phyloP scores from a whole-genome alignment of 2,888 invertebrate species.

The Pelosia muscerda region DNA sequence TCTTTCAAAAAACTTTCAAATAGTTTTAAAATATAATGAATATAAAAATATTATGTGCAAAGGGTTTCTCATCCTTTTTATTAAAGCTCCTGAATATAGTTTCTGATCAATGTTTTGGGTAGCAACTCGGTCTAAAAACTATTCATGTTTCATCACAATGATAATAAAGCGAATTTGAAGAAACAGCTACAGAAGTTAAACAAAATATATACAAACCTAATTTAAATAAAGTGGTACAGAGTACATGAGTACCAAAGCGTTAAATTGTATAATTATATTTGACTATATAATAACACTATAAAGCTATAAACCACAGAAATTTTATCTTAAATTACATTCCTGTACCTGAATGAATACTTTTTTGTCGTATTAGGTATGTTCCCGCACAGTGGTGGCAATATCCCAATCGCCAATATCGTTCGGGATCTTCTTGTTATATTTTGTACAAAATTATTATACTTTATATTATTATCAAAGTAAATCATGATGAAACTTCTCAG shows the following conservation, averaged over 20 bases:
- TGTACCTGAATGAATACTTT: constrained; percentile 47
- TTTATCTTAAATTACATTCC: constrained; percentile 44
- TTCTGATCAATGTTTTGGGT: constrained; percentile 37
- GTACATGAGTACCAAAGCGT: constrained; percentile 43
- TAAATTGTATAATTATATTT: constrained; percentile 44
- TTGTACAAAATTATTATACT: not conserved
- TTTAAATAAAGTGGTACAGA: constrained; percentile 43
- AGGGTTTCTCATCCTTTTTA: constrained; percentile 26
- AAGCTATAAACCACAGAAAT: constrained; percentile 51
- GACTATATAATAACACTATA: constrained; percentile 44
- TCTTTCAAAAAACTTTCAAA: constrained; percentile 35
- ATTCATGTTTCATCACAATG: constrained; percentile 52
- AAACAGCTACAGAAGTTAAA: constrained; percentile 33
- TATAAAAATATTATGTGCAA: constrained; percentile 52
- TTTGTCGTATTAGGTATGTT: constrained; percentile 44
- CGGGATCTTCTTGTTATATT: constrained; percentile 6
- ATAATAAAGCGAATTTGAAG: constrained; percentile 45
- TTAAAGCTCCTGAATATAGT: constrained; percentile 16
- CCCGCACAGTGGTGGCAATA: constrained; percentile 35
- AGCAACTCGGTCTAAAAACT: constrained; percentile 35
- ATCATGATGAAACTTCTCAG: constrained; percentile 1
- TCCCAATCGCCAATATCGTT: constrained; percentile 13
- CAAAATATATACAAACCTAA: constrained; percentile 36
- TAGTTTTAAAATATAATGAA: constrained; percentile 43
- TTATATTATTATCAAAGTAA: not conserved